phyloP scores from a whole-genome alignment of 2,113 vertebrate genomes.

The Conger conger region DNA sequence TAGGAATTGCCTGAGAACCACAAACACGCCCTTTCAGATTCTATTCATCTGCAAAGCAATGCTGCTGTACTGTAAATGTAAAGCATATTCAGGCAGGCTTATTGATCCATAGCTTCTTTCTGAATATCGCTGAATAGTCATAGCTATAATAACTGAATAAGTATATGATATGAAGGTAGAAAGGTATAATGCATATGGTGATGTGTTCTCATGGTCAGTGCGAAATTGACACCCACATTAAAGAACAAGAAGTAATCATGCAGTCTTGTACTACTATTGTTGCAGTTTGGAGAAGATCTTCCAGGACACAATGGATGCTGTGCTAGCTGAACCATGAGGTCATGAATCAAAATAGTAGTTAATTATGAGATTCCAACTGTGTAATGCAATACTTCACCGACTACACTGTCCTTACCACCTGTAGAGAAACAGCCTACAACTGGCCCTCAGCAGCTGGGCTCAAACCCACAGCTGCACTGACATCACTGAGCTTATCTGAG shows the following conservation, averaged over 20 bases:
- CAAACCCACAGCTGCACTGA: conserved; percentile 24
- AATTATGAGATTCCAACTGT: background rate
- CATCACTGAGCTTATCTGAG: conserved; percentile 13
- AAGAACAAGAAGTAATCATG: no score
- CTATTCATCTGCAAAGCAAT: background rate
- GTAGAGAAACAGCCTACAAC: background rate
- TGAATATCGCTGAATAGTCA: no score
- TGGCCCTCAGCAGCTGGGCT: background rate
- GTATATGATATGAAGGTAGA: background rate
- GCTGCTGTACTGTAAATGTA: background rate
- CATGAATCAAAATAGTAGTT: background rate
- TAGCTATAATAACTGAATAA: background rate
- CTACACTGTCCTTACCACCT: background rate
- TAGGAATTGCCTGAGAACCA: conserved; percentile 88
- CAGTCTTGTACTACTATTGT: background rate
- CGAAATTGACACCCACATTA: no score
- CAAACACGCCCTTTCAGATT: background rate
- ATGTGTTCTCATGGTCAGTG: no score
- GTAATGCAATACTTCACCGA: background rate
- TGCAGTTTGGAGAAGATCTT: background rate
- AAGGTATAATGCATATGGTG: background rate
- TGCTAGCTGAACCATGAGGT: background rate
- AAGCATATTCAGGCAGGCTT: background rate
- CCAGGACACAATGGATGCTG: background rate
- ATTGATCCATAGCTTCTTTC: background rate